Evolutionary conservation across 2,113 vertebrate species (phyloP).

Genomic region (Alexandromys fortis): DNA sequence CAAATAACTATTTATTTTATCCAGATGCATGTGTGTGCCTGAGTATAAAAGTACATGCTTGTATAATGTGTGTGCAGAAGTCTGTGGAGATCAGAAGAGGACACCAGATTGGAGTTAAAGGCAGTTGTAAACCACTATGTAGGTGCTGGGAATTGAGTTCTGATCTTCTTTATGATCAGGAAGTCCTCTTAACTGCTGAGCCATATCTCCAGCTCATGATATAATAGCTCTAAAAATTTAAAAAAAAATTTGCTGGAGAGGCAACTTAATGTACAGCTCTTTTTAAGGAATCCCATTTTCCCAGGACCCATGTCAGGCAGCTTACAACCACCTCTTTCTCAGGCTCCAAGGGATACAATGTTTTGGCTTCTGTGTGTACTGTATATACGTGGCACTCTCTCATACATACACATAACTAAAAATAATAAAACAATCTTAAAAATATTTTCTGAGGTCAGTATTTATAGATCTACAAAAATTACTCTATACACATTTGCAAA

Average conservation of each 20-base stretch:
- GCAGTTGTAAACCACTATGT: not conserved
- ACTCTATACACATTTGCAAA: not conserved
- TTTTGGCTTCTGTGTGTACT: not conserved
- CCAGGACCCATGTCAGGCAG: not conserved
- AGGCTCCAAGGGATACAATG: not conserved
- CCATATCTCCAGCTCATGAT: not conserved
- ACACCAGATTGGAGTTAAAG: not conserved
- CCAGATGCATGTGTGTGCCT: not conserved
- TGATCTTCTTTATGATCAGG: not conserved
- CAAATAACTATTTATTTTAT: not conserved
- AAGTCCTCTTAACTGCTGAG: not conserved
- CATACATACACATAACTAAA: not conserved
- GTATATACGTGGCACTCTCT: not conserved
- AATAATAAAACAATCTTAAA: not conserved
- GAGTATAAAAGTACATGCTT: not conserved
- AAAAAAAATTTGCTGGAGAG: not conserved
- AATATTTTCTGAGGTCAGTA: not conserved
- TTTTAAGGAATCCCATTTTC: not conserved
- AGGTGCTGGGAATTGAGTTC: not conserved
- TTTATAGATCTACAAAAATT: not conserved
- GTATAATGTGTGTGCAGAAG: not conserved
- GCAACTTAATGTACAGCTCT: not conserved
- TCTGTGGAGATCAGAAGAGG: not conserved
- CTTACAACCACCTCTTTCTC: not conserved
- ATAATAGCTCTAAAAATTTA: not conserved